Evolutionary conservation across 2,113 vertebrate genomes (phyloP).

Genomic region (Xyrauchen texanus): DNA sequence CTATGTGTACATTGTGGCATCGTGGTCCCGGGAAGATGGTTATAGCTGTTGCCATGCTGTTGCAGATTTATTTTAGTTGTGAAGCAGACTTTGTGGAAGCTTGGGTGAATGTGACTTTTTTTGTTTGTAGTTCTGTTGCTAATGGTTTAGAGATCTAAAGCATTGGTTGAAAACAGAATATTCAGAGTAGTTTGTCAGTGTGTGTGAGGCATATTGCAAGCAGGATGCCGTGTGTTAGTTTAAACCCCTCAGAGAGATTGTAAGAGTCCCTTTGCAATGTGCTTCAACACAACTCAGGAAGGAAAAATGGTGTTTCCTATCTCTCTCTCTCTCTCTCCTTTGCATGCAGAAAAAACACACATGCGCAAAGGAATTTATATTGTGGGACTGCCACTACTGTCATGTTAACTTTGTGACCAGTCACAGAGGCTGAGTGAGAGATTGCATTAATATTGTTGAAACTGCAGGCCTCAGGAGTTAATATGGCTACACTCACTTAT

Average conservation of each 20-base stretch:
- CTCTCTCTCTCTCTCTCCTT: not conserved
- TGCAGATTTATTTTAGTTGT: slow-evolving; percentile 24
- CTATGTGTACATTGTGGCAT: slow-evolving; percentile 5
- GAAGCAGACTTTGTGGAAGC: not conserved
- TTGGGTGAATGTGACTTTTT: not conserved
- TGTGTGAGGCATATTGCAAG: slow-evolving; percentile 43
- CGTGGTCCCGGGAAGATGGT: not conserved
- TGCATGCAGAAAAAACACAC: slow-evolving; percentile 49
- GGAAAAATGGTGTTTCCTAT: slow-evolving; percentile 56
- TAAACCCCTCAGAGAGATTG: slow-evolving; percentile 53
- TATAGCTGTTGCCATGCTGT: slow-evolving; percentile 41
- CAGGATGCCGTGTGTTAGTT: slow-evolving; percentile 60
- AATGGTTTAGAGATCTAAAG: slow-evolving; percentile 19
- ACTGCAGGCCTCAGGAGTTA: slow-evolving; percentile 37
- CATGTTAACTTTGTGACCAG: slow-evolving; percentile 49
- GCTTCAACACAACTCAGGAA: slow-evolving; percentile 49
- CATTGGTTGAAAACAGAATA: not conserved
- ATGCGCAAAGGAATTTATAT: slow-evolving; percentile 26
- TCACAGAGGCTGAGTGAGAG: slow-evolving; percentile 46
- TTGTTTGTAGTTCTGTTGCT: not conserved
- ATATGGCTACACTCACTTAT: slow-evolving; percentile 77
- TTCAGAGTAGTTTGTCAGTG: not conserved
- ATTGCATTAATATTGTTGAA: slow-evolving; percentile 50
- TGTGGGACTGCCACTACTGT: slow-evolving; percentile 36
- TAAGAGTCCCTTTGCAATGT: slow-evolving; percentile 52